These are phyloP conservation scores for Amphipyra berbera DNA, from an alignment of 2,888 invertebrate species.

Conservation along the genomic window DNA sequence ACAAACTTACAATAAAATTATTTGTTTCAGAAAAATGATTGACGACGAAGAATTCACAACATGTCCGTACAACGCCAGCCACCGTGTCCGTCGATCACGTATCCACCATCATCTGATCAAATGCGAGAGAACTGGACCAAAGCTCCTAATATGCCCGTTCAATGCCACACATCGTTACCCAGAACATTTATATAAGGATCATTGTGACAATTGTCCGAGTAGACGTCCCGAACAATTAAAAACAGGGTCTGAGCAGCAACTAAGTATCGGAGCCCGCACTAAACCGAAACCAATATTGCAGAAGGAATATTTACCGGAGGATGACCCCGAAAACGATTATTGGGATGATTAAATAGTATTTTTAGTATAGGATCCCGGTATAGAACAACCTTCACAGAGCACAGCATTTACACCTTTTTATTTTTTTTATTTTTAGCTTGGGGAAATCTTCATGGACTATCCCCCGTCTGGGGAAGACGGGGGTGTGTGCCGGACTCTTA, in stretches of 20 bases:
- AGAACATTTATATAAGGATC: slow-evolving; percentile 26
- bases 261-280: slow-evolving; percentile 28
- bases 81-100: slow-evolving; percentile 85
- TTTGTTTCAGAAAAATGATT: slow-evolving; percentile 61
- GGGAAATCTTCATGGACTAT: too few species aligned
- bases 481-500: too few species aligned
- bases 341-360: slow-evolving; percentile 68
- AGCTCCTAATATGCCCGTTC: slow-evolving; percentile 86
- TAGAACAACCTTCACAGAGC: too few species aligned
- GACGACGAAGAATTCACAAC: slow-evolving; percentile 70
- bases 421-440: too few species aligned
- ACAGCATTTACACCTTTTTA: too few species aligned
- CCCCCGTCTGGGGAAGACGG: too few species aligned
- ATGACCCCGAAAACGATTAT: slow-evolving; percentile 70
- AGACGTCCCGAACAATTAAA: background rate
- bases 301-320: slow-evolving; percentile 64
- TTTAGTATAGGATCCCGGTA: too few species aligned
- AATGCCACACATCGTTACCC: slow-evolving; percentile 88
- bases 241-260: too few species aligned
- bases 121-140: slow-evolving; percentile 84
- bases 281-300: slow-evolving; percentile 61
- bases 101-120: slow-evolving; percentile 89
- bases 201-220: slow-evolving; percentile 25
- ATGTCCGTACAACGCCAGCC: slow-evolving; percentile 89
- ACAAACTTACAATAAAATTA: background rate